These are phyloP conservation scores for Dicaeum eximium DNA, from an alignment of 2,113 vertebrate genomes.

Conservation along the genomic window DNA sequence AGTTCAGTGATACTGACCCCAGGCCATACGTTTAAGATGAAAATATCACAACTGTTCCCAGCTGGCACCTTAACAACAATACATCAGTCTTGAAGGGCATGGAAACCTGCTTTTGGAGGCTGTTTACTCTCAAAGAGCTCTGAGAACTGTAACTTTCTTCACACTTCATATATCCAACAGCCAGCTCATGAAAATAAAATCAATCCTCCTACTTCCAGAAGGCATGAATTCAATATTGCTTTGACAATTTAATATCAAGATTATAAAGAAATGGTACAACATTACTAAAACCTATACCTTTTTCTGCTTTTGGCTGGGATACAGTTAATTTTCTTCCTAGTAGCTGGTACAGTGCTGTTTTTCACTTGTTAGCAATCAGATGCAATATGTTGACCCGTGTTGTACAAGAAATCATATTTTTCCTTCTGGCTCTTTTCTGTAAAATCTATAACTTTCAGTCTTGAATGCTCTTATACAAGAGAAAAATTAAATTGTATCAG, in stretches of 20 bases:
- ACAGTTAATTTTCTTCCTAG: neutral
- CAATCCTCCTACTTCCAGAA: neutral
- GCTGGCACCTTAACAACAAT: neutral
- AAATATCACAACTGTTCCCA: neutral
- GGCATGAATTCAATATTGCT: neutral
- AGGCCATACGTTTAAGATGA: neutral
- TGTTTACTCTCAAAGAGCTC: neutral
- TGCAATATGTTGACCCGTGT: neutral
- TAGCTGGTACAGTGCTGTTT: neutral
- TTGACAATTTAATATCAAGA: neutral
- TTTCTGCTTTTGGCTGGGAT: neutral
- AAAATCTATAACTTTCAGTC: neutral
- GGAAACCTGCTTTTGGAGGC: constrained; percentile 1
- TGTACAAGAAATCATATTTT: neutral
- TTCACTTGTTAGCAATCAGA: neutral
- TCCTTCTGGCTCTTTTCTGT: neutral
- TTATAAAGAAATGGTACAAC: neutral
- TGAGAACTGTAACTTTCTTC: neutral
- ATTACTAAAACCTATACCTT: neutral
- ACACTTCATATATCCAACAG: neutral
- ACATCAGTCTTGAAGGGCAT: neutral
- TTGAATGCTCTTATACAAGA: neutral
- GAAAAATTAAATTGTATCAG: neutral
- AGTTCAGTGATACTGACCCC: neutral
- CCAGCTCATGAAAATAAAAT: neutral